Base-by-base conservation (phyloP, 2,797 vertebrate species). In the Glossophaga mutica region DNA sequence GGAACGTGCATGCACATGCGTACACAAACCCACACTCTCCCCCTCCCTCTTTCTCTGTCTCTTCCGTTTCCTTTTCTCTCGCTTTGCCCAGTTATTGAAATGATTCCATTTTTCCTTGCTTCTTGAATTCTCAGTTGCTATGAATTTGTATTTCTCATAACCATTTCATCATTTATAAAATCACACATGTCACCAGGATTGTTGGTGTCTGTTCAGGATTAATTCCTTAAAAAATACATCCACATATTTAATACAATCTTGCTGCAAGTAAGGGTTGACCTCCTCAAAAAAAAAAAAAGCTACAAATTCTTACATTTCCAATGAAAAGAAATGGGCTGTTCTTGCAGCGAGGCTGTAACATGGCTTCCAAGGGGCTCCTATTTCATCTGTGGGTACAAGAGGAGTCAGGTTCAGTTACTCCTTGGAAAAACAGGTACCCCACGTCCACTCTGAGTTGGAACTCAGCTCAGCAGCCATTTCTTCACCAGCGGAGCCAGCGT, bases 81-180 rank as follows among this genome's bases (percentile, higher is more conserved):
- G 11, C 42, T 88, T 87, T 48, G 46, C 42, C 44, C 29, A 87
- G 55, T 48, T 70, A 87, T 32, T 73, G 42, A 94, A 94, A 96
- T 85, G 26, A 85, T 73, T 82, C 14, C n/a, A 15, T 77, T 42
- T 90, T 83, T 85, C 24, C 37, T 73, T 67, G 50, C 57, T 76
- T 91, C 52, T 88, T 95, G 50, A 94, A 59, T 39, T 67, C 50
- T 82, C 68, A 91, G 42, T 26, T 78, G 18, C 37, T 76, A 12
- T 85, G 29, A 67, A 71, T 71, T 55, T 9, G 59, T 62, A 67
- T 52, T 92, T 82, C 76, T 70, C 81, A 78, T 86, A 73, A 68
- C 16, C 15, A 39, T 94, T 79, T 71, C 22, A 52, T 70, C 29
- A 92, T 70, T 44, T 81, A 87, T 9, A 42, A 81, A 71, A 37